These are phyloP conservation scores for Contarinia nasturtii DNA, from an alignment of 1,140 invertebrate species.

Conservation along the genomic window DNA sequence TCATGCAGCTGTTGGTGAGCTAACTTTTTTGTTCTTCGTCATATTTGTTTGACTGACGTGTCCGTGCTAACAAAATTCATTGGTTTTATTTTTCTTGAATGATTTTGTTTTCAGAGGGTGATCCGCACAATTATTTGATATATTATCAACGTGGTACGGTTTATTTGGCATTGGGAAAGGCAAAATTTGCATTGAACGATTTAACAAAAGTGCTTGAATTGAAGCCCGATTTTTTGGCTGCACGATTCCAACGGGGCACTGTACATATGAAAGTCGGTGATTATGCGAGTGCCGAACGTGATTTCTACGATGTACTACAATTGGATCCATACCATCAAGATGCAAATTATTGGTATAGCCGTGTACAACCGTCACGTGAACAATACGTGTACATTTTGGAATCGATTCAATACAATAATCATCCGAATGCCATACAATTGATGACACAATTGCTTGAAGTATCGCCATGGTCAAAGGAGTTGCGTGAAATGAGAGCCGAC, in stretches of 20 bases:
- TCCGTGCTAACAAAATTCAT: not conserved
- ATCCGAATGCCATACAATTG: conserved; percentile 44
- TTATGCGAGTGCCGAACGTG: conserved; percentile 59
- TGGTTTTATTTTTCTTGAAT: not conserved
- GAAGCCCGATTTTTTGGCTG: conserved; percentile 86
- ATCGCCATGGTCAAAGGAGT: conserved; percentile 71
- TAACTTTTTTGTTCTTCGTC: not conserved
- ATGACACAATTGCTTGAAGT: conserved; percentile 61
- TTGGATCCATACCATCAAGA: conserved; percentile 60
- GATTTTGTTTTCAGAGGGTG: conserved; percentile 49
- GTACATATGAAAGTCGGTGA: conserved; percentile 79
- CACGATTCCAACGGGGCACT: conserved; percentile 67
- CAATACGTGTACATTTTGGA: conserved; percentile 46
- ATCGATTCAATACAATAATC: conserved; percentile 44
- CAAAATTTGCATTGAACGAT: conserved; percentile 85
- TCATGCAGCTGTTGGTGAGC: conserved; percentile 90
- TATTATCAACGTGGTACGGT: conserved; percentile 91
- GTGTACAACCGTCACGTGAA: conserved; percentile 41
- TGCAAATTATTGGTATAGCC: conserved; percentile 41
- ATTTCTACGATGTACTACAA: conserved; percentile 64
- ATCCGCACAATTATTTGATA: conserved; percentile 89
- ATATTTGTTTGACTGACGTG: conserved; percentile 1
- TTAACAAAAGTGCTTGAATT: conserved; percentile 81
- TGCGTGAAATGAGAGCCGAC: conserved; percentile 73
- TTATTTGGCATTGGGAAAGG: conserved; percentile 88